A percentile compares a stretch with the other conserved stretches of the same genome.
These are phyloP conservation scores for Leptoclinus maculatus DNA, from an alignment of 2,797 vertebrate genomes.

Conservation along the genomic window DNA sequence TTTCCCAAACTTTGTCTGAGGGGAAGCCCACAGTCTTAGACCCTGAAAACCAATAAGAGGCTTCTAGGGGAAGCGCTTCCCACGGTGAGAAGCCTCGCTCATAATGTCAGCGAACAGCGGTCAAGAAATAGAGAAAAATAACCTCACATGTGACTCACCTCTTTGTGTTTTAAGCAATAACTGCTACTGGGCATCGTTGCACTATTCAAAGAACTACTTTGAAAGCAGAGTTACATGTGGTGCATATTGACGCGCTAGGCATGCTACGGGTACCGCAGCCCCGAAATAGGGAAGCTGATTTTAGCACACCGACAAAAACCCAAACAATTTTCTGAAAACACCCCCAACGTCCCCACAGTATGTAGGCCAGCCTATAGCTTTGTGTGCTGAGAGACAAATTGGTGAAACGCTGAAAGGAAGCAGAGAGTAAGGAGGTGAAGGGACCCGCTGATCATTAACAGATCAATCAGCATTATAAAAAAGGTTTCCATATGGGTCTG, in stretches of 20 bases:
- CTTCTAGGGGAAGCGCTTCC: not conserved
- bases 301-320: not conserved
- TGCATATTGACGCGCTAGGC: not conserved
- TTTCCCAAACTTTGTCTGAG: not conserved
- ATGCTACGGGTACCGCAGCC: not conserved
- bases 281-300: not conserved
- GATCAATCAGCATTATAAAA: not conserved
- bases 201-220: not conserved
- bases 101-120: not conserved
- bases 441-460: not conserved
- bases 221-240: not conserved
- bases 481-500: not conserved
- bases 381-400: conserved; percentile 7
- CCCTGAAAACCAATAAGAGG: not conserved
- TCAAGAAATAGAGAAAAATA: not conserved
- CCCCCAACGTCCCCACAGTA: not conserved
- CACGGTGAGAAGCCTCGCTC: not conserved
- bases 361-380: conserved; percentile 10
- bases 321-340: conserved; percentile 2
- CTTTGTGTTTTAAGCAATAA: not conserved
- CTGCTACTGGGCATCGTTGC: not conserved
- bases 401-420: not conserved
- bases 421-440: not conserved
- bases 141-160: not conserved
- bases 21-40: not conserved